A percentile compares a stretch with the other conserved stretches of the same genome.
These are phyloP conservation scores for Columbina picui DNA, from an alignment of 2,113 vertebrate genomes.

Conservation along the genomic window DNA sequence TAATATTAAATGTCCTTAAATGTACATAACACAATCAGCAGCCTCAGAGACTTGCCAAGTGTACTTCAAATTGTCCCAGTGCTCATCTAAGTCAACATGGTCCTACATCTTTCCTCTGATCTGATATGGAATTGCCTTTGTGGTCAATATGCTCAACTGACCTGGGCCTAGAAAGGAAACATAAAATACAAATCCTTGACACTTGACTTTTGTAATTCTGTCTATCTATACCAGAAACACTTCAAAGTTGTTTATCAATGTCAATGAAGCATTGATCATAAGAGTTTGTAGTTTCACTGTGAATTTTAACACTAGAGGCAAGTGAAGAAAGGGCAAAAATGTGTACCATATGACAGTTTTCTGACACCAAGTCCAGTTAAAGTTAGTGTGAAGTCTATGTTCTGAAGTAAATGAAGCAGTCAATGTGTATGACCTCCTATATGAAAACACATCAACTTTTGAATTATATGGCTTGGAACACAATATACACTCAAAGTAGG, in stretches of 20 bases:
- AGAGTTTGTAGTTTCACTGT: not conserved
- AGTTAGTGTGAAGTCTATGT: not conserved
- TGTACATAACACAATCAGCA: not conserved
- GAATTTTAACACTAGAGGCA: not conserved
- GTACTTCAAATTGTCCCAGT: not conserved
- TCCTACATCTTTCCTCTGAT: not conserved
- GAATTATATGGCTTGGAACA: not conserved
- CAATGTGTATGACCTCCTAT: not conserved
- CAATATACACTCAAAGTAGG: not conserved
- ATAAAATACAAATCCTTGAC: not conserved
- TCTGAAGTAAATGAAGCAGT: not conserved
- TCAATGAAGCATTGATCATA: not conserved
- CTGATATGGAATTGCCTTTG: rapidly evolving
- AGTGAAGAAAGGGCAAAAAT: not conserved
- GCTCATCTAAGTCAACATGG: not conserved
- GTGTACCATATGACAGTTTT: not conserved
- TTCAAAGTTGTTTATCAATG: constrained; percentile 16
- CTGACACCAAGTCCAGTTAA: not conserved
- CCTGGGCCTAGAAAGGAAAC: not conserved
- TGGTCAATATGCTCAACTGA: not conserved
- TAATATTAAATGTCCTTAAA: not conserved
- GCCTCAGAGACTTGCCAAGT: not conserved
- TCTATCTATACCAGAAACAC: not conserved
- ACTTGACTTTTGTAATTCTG: not conserved
- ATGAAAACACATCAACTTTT: not conserved